Evolutionary conservation across 1,140 invertebrate genomes (phyloP), one percentile per base, ranked within the genome.

Genomic region (Monomorium pharaonis): DNA sequence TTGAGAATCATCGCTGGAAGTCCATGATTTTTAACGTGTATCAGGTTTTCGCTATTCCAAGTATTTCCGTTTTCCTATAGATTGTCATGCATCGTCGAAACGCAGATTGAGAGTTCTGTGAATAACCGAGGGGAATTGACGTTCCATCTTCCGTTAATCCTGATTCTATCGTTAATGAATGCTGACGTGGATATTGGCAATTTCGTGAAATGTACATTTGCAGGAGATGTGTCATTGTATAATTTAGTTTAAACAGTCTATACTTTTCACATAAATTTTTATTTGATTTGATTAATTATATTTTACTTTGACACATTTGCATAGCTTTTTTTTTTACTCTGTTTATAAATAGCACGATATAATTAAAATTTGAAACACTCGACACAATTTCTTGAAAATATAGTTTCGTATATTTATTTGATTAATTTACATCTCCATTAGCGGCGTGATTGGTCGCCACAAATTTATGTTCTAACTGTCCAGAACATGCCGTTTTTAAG

Each of bases 391-490:
- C 27, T 77, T 63, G 14, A n/a, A 30, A 47, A 62, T 62, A n/a
- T 47, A n/a, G 2, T 44, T 76, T 42, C 21, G 3, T 5, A 1
- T 44, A 24, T 24, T 12, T 27, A 3, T 44, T 58, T 47, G 27
- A 58, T 72, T 78, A 58, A 58, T 72, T 37, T 1, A 58, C 21
- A 10, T 58, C 14, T 74, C 37, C 33, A 72, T 72, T 72, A 83
- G 24, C 7, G n/a, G n/a, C 27, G 21, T 10, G 33, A n/a, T 44
- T 10, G 37, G 4, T 16, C 14, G 67, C 6, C 24, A 18, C 24
- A 58, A 81, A 83, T 83, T 58, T 74, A n/a, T 58, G 24, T 74
- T 83, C 67, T 58, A 44, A 74, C 60, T 74, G 67, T 74, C 27
- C 18, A 21, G 14, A 44, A 44, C 51, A 58, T 24, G 37, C 2